Evolutionary conservation across 2,797 vertebrate genomes (phyloP), one percentile per base, ranked within the genome.

Genomic region (Tadarida brasiliensis): DNA sequence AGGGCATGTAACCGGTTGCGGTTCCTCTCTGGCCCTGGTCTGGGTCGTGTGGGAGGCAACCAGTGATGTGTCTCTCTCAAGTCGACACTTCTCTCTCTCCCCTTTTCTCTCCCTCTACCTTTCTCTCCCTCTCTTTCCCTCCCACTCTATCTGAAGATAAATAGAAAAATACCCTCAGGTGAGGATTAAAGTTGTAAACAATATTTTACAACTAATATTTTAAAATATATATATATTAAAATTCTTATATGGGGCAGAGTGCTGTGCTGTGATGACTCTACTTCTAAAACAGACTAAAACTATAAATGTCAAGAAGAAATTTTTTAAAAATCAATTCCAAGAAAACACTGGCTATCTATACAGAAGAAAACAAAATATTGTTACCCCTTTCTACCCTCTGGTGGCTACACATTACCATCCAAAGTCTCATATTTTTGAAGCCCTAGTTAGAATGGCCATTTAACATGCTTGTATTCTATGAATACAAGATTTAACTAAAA

Each of bases 371-470:
- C 17, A 96, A 91, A 84, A 24, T 68, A 61, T 67, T 89, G 94
- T 93, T 93, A 91, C 68, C 97, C 88, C 47, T 94, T 78, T 95
- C 84, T 78, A 95, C 33, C 87, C 68, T 96, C 91, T 95, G 57
- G 90, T 90, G 76, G 93, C 57, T 93, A 94, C 57, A 83, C 2
- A n/a, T 74, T 63, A 92, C 35, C 74, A 74, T 71, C 22, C 33
- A 57, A 88, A 78, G 47, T 65, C 11, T 82, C 19, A 89, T 73
- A 74, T 93, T 94, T 95, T 80, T 91, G 49, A 96, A 96, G 77
- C 14, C 22, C 5, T 94, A 20, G 15, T 8, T 33, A 89, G 63
- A 19, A 81, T 22, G 11, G 17, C 28, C 47, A 86, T 65, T 65
- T 88, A 87, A 81, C 74, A 87, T 89, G 83, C 28, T 59, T 15